A percentile compares a stretch with the other conserved stretches of the same genome.
phyloP scores from a whole-genome alignment of 1,140 invertebrate genomes.

The Pachyrhynchus sulphureomaculatus region DNA sequence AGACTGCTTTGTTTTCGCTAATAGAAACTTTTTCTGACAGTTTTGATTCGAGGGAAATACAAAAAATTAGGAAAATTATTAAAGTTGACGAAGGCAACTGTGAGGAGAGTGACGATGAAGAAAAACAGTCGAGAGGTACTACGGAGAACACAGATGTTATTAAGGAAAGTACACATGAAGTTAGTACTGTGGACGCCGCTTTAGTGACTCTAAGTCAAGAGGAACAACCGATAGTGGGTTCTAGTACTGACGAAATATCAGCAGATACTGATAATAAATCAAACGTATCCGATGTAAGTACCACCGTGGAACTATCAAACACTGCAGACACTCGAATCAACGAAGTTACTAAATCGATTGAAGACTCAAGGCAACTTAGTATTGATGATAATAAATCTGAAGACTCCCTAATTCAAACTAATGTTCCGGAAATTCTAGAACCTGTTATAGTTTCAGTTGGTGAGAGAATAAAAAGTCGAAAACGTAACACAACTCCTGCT shows the following conservation, averaged over 20 bases:
- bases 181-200: no score
- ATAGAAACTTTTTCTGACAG: slow-evolving; percentile 40
- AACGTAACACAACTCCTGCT: slow-evolving; percentile 14
- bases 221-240: slow-evolving; percentile 9
- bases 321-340: slow-evolving; percentile 9
- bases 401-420: no score
- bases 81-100: slow-evolving; percentile 27
- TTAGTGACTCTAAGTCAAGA: background rate
- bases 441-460: slow-evolving; percentile 34
- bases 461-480: slow-evolving; percentile 42
- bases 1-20: slow-evolving; percentile 35
- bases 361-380: background rate
- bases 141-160: background rate
- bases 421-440: background rate
- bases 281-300: no score
- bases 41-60: slow-evolving; percentile 33
- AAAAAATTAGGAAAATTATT: slow-evolving; percentile 38
- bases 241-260: slow-evolving; percentile 14
- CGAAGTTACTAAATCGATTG: background rate
- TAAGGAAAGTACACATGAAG: background rate
- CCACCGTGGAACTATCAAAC: background rate
- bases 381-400: no score
- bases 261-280: background rate
- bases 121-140: background rate
- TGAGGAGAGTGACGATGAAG: slow-evolving; percentile 20